Evolutionary conservation across 2,113 vertebrate genomes (phyloP).

Genomic region (Onychorhynchus coronatus): DNA sequence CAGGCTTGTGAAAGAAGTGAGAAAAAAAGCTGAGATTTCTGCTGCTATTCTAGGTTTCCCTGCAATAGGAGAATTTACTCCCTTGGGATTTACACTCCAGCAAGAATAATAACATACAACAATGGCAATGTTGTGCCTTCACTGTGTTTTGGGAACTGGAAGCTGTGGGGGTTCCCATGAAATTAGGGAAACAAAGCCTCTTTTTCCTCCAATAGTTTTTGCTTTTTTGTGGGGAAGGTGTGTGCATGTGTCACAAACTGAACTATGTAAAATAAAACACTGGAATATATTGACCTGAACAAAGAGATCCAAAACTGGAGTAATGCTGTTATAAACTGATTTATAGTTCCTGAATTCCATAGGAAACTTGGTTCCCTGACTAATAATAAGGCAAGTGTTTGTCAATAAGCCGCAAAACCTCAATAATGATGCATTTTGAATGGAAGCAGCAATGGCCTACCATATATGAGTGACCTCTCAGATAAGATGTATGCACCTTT

Average conservation of each 20-base stretch:
- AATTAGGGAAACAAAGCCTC: constrained; percentile 9
- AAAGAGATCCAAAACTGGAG: background rate
- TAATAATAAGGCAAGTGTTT: background rate
- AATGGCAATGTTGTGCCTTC: background rate
- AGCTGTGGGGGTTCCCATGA: constrained; percentile 18
- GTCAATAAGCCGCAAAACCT: background rate
- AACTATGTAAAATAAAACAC: background rate
- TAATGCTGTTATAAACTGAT: background rate
- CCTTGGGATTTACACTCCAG: background rate
- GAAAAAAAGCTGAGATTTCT: background rate
- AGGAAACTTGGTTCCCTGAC: background rate
- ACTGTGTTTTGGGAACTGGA: constrained; percentile 26
- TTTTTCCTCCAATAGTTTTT: constrained; percentile 15
- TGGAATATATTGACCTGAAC: background rate
- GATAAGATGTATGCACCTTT: background rate
- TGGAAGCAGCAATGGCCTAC: background rate
- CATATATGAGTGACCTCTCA: background rate
- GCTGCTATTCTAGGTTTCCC: background rate
- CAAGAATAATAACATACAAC: background rate
- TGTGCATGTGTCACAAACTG: background rate
- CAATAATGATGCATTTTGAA: background rate
- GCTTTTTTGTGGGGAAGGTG: rapidly evolving
- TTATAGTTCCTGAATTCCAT: background rate
- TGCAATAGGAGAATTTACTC: background rate
- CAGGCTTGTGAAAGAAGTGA: background rate